Conservation (phyloP, 1,140 invertebrate genomes). For the Aphis craccivora region DNA sequence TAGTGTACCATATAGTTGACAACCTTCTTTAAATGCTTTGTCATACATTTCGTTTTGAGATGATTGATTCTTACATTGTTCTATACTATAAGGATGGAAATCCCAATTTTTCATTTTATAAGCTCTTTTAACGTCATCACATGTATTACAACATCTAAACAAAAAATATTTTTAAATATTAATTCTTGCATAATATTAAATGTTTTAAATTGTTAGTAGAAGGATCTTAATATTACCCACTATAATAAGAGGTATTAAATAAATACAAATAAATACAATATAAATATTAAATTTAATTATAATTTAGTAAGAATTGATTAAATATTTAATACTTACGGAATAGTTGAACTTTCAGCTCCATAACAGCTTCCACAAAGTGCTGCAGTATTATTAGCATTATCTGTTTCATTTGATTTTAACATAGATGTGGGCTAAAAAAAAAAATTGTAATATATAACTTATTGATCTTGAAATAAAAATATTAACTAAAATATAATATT, state of each 20-base stretch:
- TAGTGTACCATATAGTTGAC: conserved; percentile 92
- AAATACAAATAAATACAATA: background rate
- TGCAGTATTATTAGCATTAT: background rate
- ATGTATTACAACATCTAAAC: conserved; percentile 94
- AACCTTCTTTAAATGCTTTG: conserved; percentile 84
- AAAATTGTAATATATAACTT: background rate
- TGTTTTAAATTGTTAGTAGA: background rate
- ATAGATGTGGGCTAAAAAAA: background rate
- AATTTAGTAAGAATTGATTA: background rate
- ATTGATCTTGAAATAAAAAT: background rate
- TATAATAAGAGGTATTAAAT: background rate
- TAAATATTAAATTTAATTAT: background rate
- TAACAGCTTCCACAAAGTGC: conserved; percentile 77
- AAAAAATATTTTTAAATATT: background rate
- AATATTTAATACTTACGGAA: conserved; percentile 1
- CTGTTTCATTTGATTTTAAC: background rate
- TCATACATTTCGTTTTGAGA: conserved; percentile 67
- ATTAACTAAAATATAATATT: background rate
- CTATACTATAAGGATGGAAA: conserved; percentile 69
- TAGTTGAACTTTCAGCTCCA: conserved; percentile 74
- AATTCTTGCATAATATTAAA: background rate
- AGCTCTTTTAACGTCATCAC: conserved; percentile 92
- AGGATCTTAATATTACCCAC: background rate
- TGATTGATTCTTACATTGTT: conserved; percentile 90
- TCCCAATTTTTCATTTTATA: conserved; percentile 87